These are phyloP conservation scores for Lithobates sylvaticus DNA, from an alignment of 2,797 vertebrate genomes.

Conservation along the genomic window DNA sequence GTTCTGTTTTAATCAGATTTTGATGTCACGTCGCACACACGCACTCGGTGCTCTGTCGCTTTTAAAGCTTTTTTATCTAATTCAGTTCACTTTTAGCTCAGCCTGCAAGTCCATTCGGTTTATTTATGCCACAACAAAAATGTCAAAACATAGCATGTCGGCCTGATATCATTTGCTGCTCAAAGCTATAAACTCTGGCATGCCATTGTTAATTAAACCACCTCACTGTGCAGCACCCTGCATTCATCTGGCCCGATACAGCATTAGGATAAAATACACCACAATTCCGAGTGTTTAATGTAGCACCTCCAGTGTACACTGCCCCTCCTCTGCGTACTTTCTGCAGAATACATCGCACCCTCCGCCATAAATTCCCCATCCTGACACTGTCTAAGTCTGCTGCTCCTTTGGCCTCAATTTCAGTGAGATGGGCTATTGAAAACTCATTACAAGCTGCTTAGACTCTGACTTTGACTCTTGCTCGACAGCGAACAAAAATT, in stretches of 20 bases:
- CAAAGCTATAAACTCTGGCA: constrained; percentile 52
- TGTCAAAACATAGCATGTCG: constrained; percentile 53
- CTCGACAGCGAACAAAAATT: constrained; percentile 83
- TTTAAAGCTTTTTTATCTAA: constrained; percentile 41
- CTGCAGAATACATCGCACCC: constrained; percentile 66
- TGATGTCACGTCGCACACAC: not conserved
- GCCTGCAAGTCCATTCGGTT: constrained; percentile 53
- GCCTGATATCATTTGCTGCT: constrained; percentile 57
- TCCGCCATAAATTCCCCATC: constrained; percentile 80
- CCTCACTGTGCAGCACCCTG: constrained; percentile 39
- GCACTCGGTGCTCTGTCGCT: not conserved
- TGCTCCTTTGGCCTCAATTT: constrained; percentile 88
- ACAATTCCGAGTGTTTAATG: constrained; percentile 63
- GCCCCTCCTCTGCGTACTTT: constrained; percentile 67
- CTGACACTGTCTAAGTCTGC: constrained; percentile 79
- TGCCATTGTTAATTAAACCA: constrained; percentile 62
- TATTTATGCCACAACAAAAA: constrained; percentile 60
- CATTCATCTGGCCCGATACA: constrained; percentile 52
- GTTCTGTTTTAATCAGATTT: not conserved
- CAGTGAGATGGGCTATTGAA: constrained; percentile 87
- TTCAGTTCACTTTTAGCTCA: constrained; percentile 39
- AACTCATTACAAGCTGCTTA: constrained; percentile 90
- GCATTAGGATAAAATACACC: constrained; percentile 64
- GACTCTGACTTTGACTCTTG: constrained; percentile 87
- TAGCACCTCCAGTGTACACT: constrained; percentile 62